Percentiles rank a stretch among this genome's conserved stretches.
phyloP scores from a whole-genome alignment of 2,113 vertebrate genomes.

The Nyctibius bracteatus region DNA sequence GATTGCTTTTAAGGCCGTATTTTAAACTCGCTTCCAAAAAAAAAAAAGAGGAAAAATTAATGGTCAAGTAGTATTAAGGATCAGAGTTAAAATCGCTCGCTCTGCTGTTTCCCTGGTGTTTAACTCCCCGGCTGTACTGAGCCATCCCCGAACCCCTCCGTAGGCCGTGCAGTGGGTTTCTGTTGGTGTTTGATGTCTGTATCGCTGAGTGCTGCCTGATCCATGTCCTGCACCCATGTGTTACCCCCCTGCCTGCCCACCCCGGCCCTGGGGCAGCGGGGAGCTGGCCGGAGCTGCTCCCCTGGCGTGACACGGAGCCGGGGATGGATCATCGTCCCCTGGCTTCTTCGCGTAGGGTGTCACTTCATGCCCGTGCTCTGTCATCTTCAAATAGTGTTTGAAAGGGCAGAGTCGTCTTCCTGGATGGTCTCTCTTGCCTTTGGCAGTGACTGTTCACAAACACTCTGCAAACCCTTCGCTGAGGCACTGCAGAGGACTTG shows the following conservation, averaged over 20 bases:
- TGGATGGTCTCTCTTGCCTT: not conserved
- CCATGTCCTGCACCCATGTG: fast-evolving
- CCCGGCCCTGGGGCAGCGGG: too few relatives aligned
- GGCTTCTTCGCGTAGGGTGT: not conserved
- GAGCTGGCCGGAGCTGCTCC: not conserved
- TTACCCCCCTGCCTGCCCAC: fast-evolving
- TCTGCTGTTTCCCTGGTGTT: not conserved
- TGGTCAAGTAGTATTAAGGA: not conserved
- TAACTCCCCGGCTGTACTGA: not conserved
- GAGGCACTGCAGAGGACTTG: fast-evolving
- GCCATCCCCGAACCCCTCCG: not conserved
- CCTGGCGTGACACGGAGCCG: fast-evolving
- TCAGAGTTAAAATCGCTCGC: not conserved
- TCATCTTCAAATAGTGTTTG: fast-evolving
- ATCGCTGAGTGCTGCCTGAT: fast-evolving
- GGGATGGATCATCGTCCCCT: fast-evolving
- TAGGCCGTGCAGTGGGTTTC: fast-evolving
- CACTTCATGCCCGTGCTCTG: fast-evolving
- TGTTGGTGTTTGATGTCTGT: not conserved
- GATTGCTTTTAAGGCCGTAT: constrained; percentile 48
- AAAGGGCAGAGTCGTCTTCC: not conserved
- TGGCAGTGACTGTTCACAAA: not conserved
- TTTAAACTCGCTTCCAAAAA: not conserved
- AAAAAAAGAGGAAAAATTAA: not conserved
- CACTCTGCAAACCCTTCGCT: not conserved